phyloP scores from a whole-genome alignment of 2,113 vertebrate species.

The Phodopus roborovskii region DNA sequence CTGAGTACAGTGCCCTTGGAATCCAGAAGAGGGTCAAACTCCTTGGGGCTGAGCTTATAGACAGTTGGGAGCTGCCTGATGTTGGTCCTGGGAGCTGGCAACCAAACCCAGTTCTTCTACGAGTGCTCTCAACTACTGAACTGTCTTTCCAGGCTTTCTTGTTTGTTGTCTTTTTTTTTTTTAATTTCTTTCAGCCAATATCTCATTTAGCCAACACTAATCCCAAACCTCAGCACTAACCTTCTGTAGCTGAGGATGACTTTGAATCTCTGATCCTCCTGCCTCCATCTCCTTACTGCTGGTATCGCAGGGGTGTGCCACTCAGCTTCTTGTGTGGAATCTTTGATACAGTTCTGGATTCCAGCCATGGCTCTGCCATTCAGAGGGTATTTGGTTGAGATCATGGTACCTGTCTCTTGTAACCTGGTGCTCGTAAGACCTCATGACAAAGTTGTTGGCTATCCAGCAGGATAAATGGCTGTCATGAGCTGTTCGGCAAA shows the following conservation, averaged over 20 bases:
- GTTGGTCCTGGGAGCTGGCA: not conserved
- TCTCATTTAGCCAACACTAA: not conserved
- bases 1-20: not conserved
- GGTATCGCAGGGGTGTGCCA: too few relatives aligned
- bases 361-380: not conserved
- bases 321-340: not conserved
- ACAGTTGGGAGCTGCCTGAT: not conserved
- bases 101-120: not conserved
- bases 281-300: not conserved
- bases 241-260: not conserved
- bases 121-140: not conserved
- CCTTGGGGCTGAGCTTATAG: not conserved
- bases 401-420: not conserved
- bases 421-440: not conserved
- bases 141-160: not conserved
- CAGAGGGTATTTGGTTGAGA: not conserved
- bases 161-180: not conserved
- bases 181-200: not conserved
- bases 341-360: too few relatives aligned
- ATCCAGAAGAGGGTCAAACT: not conserved
- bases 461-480: not conserved
- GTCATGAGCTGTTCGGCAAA: not conserved
- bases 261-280: not conserved
- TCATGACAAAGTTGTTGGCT: not conserved
- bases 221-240: not conserved